Conservation (phyloP, 2,113 vertebrate genomes). For the Cyprinodon tularosa region DNA sequence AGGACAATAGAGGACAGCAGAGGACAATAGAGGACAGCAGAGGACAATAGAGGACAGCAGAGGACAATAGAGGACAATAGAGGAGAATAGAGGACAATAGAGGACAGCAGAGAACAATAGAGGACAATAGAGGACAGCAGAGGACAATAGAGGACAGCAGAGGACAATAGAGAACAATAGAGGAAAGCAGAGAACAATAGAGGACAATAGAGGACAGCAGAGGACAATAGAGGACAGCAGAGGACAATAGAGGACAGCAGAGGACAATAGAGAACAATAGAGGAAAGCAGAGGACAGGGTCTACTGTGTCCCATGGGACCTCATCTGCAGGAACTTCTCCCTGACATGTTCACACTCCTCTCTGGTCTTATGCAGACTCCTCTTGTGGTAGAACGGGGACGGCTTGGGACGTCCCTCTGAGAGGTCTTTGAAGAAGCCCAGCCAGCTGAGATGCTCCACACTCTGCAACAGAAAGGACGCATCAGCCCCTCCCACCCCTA, state of each 20-base stretch:
- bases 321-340: slow-evolving; percentile 82
- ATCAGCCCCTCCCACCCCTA: too few species aligned
- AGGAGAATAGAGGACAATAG: too few species aligned
- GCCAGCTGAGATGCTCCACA: slow-evolving; percentile 84
- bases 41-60: too few species aligned
- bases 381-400: slow-evolving; percentile 82
- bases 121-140: too few species aligned
- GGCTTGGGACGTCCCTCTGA: slow-evolving; percentile 78
- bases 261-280: neutral
- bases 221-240: too few species aligned
- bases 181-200: neutral
- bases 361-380: slow-evolving; percentile 74
- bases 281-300: neutral
- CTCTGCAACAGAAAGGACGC: slow-evolving; percentile 57
- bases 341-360: slow-evolving; percentile 80
- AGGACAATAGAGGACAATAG: neutral
- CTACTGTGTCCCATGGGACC: slow-evolving; percentile 39
- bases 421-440: slow-evolving; percentile 82
- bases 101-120: neutral
- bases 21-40: too few species aligned
- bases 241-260: too few species aligned
- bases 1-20: too few species aligned
- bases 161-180: too few species aligned
- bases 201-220: too few species aligned
- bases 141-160: too few species aligned